A percentile compares a stretch with the other conserved stretches of the same genome.
Evolutionary conservation across 2,888 invertebrate genomes (phyloP).

Genomic region (Drosophila setosimentum): DNA sequence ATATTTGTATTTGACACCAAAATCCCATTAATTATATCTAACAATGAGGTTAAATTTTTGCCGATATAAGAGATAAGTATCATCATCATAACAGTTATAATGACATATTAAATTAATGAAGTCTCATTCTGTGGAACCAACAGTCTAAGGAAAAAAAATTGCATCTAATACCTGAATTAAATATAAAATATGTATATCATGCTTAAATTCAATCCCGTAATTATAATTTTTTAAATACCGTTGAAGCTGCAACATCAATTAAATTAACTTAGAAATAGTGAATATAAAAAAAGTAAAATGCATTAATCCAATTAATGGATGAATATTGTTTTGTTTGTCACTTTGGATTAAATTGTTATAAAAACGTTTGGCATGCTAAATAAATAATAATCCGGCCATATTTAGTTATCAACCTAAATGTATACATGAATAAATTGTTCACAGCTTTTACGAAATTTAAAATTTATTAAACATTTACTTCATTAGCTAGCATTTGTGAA

Average conservation of each 20-base stretch:
- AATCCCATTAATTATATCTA: not conserved
- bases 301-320: not conserved
- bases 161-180: not conserved
- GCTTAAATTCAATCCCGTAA: not conserved
- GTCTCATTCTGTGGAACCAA: not conserved
- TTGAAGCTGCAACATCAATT: not conserved
- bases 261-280: not conserved
- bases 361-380: not conserved
- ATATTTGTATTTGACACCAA: not conserved
- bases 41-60: not conserved
- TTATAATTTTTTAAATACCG: not conserved
- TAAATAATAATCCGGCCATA: conserved; percentile 10
- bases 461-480: not conserved
- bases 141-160: no score
- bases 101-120: not conserved
- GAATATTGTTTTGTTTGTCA: not conserved
- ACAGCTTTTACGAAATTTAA: not conserved
- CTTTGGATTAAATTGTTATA: conserved; percentile 9
- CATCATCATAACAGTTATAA: no score
- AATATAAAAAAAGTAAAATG: not conserved
- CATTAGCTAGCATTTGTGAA: not conserved
- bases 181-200: not conserved
- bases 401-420: conserved; percentile 7
- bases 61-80: not conserved
- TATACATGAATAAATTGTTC: conserved; percentile 3